These are phyloP conservation scores for Ceratosolen fusciceps DNA, from an alignment of 1,140 invertebrate species.

Conservation along the genomic window DNA sequence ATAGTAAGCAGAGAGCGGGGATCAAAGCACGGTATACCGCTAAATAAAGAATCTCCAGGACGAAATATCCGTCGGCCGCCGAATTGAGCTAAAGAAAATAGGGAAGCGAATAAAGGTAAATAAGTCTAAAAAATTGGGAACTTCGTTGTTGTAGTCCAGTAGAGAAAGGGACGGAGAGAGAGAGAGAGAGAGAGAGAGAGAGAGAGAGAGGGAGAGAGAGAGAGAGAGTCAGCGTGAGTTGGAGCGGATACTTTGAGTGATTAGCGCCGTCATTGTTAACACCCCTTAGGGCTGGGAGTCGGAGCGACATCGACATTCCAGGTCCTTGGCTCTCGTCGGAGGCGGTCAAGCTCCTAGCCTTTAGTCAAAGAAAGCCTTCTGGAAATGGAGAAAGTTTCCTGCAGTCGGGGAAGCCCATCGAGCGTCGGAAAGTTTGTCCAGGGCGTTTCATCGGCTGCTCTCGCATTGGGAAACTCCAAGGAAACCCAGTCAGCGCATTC, in stretches of 20 bases:
- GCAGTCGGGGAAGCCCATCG: constrained; percentile 47
- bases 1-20: background rate
- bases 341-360: constrained; percentile 52
- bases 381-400: constrained; percentile 63
- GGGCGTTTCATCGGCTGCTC: constrained; percentile 58
- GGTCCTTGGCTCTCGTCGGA: background rate
- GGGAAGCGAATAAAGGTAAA: background rate
- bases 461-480: constrained; percentile 60
- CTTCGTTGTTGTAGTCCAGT: background rate
- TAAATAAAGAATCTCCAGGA: background rate
- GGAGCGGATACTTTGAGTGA: constrained; percentile 41
- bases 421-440: constrained; percentile 54
- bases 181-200: too few species aligned
- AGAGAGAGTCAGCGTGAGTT: too few species aligned
- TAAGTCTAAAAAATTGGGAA: background rate
- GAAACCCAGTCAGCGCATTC: constrained; percentile 67
- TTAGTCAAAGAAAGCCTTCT: constrained; percentile 61
- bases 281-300: background rate
- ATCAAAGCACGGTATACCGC: background rate
- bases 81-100: background rate
- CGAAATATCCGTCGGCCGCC: background rate
- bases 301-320: background rate
- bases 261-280: constrained; percentile 39
- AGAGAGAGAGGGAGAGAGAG: too few species aligned
- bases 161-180: too few species aligned